These are phyloP conservation scores for Scaptomyza reducta DNA, from an alignment of 2,888 invertebrate genomes.

Conservation along the genomic window DNA sequence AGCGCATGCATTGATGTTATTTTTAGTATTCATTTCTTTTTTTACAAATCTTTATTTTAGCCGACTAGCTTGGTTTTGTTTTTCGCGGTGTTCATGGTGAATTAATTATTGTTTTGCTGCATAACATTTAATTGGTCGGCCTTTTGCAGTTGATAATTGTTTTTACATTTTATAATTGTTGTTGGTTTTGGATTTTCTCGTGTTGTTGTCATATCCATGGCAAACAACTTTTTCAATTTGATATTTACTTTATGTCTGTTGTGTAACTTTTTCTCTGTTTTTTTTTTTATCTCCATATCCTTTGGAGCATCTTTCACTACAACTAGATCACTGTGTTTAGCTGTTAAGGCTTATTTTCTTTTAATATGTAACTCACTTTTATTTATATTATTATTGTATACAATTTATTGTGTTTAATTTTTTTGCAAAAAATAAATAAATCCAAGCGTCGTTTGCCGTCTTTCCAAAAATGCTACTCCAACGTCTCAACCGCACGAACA, in stretches of 20 bases:
- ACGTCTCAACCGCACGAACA: slow-evolving; percentile 62
- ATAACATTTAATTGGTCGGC: slow-evolving; percentile 27
- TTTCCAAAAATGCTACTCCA: slow-evolving; percentile 21
- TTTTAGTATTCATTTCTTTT: not conserved
- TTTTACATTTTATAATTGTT: slow-evolving; percentile 51
- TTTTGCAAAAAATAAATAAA: slow-evolving; percentile 6
- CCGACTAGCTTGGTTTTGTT: not conserved
- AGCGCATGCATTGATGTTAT: slow-evolving; percentile 6
- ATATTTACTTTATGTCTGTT: slow-evolving; percentile 16
- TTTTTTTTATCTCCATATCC: slow-evolving; percentile 15
- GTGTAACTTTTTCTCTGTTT: not conserved
- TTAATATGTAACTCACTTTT: slow-evolving; percentile 40
- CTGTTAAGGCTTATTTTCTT: slow-evolving; percentile 3
- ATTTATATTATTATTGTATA: slow-evolving; percentile 10
- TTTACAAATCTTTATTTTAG: slow-evolving; percentile 6
- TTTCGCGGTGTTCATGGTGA: not conserved
- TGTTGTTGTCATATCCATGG: slow-evolving; percentile 57
- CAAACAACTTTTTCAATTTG: slow-evolving; percentile 63
- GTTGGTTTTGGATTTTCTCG: slow-evolving; percentile 14
- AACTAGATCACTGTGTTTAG: slow-evolving; percentile 13
- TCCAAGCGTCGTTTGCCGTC: slow-evolving; percentile 15
- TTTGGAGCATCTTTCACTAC: slow-evolving; percentile 1
- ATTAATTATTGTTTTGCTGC: slow-evolving; percentile 12
- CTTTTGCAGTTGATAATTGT: slow-evolving; percentile 62
- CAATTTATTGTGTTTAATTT: slow-evolving; percentile 15